These are phyloP conservation scores for Berghia stephanieae DNA, from an alignment of 1,140 invertebrate species.

Conservation along the genomic window DNA sequence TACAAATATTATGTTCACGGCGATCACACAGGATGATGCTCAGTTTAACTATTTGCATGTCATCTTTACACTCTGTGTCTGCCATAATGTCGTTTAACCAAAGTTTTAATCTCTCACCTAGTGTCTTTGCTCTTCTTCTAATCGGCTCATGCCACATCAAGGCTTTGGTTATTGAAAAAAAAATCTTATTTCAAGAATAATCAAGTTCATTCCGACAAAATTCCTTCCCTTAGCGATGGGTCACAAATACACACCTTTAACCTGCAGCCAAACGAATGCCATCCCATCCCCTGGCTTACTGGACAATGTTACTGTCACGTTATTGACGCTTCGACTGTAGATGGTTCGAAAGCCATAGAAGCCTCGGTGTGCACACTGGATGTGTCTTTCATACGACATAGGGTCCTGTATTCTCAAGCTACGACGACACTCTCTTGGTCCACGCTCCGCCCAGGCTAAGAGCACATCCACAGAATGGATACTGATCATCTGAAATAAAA, in stretches of 20 bases:
- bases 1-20: too few relatives aligned
- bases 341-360: conserved; percentile 49
- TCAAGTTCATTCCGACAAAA: too few relatives aligned
- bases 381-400: conserved; percentile 29
- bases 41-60: too few relatives aligned
- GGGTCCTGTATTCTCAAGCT: conserved; percentile 40
- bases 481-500: conserved; percentile 39
- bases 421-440: conserved; percentile 18
- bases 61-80: too few relatives aligned
- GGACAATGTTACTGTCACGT: conserved; percentile 43
- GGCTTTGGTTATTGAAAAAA: too few relatives aligned
- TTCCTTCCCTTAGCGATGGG: too few relatives aligned
- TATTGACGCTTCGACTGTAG: conserved; percentile 43
- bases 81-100: too few relatives aligned
- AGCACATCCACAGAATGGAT: conserved; percentile 51
- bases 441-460: conserved; percentile 37
- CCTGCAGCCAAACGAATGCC: conserved; percentile 46
- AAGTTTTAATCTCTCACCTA: too few relatives aligned
- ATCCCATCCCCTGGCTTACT: conserved; percentile 34
- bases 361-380: conserved; percentile 44
- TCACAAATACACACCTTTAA: conserved; percentile 47
- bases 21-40: too few relatives aligned
- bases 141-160: too few relatives aligned
- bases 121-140: too few relatives aligned
- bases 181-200: too few relatives aligned